Base-by-base conservation (phyloP, 2,113 vertebrate genomes). In the Hippocampus guttulatus region DNA sequence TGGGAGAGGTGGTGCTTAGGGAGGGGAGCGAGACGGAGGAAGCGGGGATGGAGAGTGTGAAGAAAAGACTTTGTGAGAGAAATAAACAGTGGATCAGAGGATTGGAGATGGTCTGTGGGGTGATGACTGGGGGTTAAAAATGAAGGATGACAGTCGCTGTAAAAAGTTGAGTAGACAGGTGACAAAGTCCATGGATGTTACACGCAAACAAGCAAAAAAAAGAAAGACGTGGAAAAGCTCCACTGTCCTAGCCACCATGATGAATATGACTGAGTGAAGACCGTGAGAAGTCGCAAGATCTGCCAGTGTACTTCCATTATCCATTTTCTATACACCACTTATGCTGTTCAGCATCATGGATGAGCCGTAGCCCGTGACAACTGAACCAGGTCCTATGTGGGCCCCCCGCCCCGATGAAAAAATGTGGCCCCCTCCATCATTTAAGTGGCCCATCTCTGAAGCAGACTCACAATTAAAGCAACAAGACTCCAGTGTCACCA, bases 1-100 rank as follows among this genome's bases (percentile, higher is more conserved):
- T 75, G 63, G 61, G 70, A 77, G 21, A 69, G 61, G 66, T 74
- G 74, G 55, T 2, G 14, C 67, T 71, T 51, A 40, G 27, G 43
- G 69, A 67, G 80, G 70, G 45, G 40, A 78, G 30, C 27, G 66
- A 71, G 65, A 77, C 20, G 52, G 52, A 15, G 72, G 30, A 73
- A 65, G 80, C 57, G 51, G n/a, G 7, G 25, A 49, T 47, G 45
- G 47, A 67, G 66, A 67, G 63, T 33, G 67, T 54, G 61, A 63
- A 67, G 74, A 51, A 65, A 60, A 51, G 49, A 27, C 23, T 14
- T 61, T 74, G 58, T 70, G 63, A 58, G 15, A 82, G 76, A 83
- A 79, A 68, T 77, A 78, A 76, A 82, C 3, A 7, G 74, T 71
- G 68, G 67, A 81, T 78, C 68, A 70, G 61, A 73, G 21, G 30